These are phyloP conservation scores for Pyrrhosoma nymphula DNA, from an alignment of 2,888 invertebrate genomes.

Conservation along the genomic window DNA sequence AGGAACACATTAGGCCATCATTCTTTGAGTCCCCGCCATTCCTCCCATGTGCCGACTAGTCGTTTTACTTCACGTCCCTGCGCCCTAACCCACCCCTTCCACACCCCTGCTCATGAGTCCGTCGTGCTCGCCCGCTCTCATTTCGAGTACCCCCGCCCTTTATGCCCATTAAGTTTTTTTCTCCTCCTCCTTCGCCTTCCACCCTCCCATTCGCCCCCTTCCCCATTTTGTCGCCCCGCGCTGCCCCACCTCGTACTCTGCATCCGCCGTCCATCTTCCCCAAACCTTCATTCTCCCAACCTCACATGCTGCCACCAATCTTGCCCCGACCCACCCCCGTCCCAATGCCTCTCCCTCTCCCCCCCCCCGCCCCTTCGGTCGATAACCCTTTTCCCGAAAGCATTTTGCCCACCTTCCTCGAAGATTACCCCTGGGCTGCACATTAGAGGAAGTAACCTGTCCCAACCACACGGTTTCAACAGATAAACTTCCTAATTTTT, in stretches of 20 bases:
- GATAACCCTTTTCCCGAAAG: background rate
- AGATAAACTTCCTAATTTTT: no score
- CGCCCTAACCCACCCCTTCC: no score
- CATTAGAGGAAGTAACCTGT: no score
- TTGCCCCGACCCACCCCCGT: background rate
- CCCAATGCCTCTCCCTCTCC: background rate
- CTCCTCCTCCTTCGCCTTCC: background rate
- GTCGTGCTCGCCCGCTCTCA: background rate
- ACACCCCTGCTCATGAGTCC: background rate
- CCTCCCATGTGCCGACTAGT: slow-evolving; percentile 43
- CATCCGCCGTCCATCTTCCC: slow-evolving; percentile 20
- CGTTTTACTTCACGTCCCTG: background rate
- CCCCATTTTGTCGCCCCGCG: background rate
- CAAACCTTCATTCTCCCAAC: background rate
- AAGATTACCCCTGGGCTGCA: background rate
- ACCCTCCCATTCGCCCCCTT: background rate
- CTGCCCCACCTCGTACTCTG: background rate
- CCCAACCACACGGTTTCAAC: no score
- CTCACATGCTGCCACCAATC: slow-evolving; percentile 28
- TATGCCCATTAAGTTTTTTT: slow-evolving; percentile 13
- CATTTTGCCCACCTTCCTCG: background rate
- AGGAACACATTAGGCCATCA: slow-evolving; percentile 33
- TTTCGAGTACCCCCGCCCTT: background rate
- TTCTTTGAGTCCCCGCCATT: slow-evolving; percentile 47
- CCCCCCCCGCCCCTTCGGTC: background rate